Percentiles rank a stretch among this genome's conserved stretches.
phyloP scores from a whole-genome alignment of 1,140 invertebrate species.

The Trichoplusia ni region DNA sequence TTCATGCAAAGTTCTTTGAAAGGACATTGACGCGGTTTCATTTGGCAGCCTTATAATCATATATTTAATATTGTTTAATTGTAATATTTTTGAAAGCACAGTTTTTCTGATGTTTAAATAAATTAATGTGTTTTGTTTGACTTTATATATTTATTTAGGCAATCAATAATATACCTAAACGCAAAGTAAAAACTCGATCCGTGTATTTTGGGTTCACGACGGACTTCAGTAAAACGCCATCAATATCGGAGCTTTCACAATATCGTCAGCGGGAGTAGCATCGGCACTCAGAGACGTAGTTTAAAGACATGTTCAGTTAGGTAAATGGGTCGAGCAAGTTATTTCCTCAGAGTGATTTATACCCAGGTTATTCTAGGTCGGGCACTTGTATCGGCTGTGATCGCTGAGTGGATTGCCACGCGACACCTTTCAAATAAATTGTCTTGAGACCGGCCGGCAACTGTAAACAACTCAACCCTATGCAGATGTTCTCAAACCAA shows the following conservation, averaged over 20 bases:
- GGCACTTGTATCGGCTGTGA: slow-evolving; percentile 58
- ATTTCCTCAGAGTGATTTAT: slow-evolving; percentile 70
- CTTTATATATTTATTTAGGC: too few species aligned
- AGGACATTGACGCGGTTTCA: too few species aligned
- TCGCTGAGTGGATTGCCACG: slow-evolving; percentile 73
- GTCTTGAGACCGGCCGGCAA: slow-evolving; percentile 68
- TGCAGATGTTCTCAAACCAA: slow-evolving; percentile 72
- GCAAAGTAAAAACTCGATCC: background rate
- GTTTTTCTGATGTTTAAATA: too few species aligned
- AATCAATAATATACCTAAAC: too few species aligned
- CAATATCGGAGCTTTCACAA: slow-evolving; percentile 40
- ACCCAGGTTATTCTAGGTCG: slow-evolving; percentile 49
- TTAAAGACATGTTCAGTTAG: slow-evolving; percentile 55
- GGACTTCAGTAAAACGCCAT: slow-evolving; percentile 17
- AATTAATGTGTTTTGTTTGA: too few species aligned
- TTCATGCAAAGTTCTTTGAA: background rate
- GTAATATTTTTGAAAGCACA: too few species aligned
- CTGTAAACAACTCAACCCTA: slow-evolving; percentile 74
- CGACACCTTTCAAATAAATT: slow-evolving; percentile 80
- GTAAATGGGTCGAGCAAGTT: slow-evolving; percentile 57
- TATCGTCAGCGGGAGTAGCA: slow-evolving; percentile 32
- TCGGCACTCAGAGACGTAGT: slow-evolving; percentile 37
- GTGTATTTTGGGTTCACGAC: background rate
- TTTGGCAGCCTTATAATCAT: too few species aligned
- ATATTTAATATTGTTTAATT: too few species aligned